Base-by-base conservation (phyloP, 2,797 vertebrate genomes). In the Sylvilagus floridanus region DNA sequence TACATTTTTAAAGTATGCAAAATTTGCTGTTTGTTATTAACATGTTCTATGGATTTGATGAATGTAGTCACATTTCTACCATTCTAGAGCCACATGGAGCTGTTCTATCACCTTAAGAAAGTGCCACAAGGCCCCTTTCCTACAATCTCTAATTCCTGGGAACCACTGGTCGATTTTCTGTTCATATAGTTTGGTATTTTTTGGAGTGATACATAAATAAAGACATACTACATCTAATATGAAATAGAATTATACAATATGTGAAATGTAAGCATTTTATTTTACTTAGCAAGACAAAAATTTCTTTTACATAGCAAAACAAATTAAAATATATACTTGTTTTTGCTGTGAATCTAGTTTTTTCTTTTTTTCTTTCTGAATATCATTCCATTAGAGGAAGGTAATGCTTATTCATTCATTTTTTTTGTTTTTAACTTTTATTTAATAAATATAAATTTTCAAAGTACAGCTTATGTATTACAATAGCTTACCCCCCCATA, bases 231-330 rank as follows among this genome's bases (percentile, higher is more conserved):
- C 8, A 8, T 9, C 0, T 47, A 47, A 47, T 47, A 47, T 47
- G 42, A 47, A 63, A 75, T n/a, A 52, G 35, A 79, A 54, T 35
- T 6, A 75, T 11, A 37, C 0, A 42, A 5, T 9, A 37, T 57
- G n/a, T 76, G 30, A 68, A 71, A 47, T 47, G 42, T 47, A 47
- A 47, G 42, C 16, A 71, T 50, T 30, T 88, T 75, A 9, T 47
- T 47, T 66, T 32, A 13, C 24, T 72, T 62, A 7, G 1, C 5
- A 47, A 47, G 8, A 47, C 42, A 47, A 47, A 47, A 47, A 47
- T 47, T 84, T 57, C 26, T 72, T 95, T 84, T 87, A 22, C 28
- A 88, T 91, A 57, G 32, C 22, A 75, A 83, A 89, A 37, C 3
- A 54, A 4, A 65, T 95, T 79, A 69, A 77, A 68, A 86, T 42